Evolutionary conservation across 1,140 invertebrate genomes (phyloP).

Genomic region (Orius insidiosus): DNA sequence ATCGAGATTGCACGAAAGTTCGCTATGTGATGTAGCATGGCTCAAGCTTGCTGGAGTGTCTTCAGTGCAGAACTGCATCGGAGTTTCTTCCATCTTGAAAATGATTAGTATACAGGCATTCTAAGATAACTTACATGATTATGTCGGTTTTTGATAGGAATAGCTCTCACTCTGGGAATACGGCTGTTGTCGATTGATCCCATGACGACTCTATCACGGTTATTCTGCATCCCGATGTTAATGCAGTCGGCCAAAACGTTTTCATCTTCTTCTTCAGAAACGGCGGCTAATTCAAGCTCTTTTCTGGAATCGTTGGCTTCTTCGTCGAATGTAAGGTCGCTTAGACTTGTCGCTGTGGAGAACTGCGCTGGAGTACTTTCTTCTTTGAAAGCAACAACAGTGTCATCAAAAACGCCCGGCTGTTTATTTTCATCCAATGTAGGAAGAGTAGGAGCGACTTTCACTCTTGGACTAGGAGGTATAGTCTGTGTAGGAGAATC

Average conservation of each 20-base stretch:
- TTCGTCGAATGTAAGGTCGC: conserved; percentile 30
- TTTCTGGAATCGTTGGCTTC: conserved; percentile 14
- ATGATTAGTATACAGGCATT: neutral
- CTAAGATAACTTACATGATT: too few species aligned
- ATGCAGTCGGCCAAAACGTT: conserved; percentile 48
- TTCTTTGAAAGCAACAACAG: conserved; percentile 56
- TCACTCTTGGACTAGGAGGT: conserved; percentile 39
- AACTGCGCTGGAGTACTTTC: conserved; percentile 69
- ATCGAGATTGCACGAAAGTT: conserved; percentile 46
- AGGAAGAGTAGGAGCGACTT: conserved; percentile 18
- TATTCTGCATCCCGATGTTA: conserved; percentile 49
- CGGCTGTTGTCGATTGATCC: conserved; percentile 3
- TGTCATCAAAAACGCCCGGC: conserved; percentile 57
- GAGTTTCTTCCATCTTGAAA: conserved; percentile 12
- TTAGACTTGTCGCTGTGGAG: conserved; percentile 59
- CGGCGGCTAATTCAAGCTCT: conserved; percentile 23
- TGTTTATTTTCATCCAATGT: conserved; percentile 3
- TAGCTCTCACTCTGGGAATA: conserved; percentile 8
- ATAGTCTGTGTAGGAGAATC: conserved; percentile 81
- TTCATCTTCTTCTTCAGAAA: conserved; percentile 40
- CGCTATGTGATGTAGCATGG: conserved; percentile 58
- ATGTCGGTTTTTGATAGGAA: conserved; percentile 10
- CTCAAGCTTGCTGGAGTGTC: conserved; percentile 62
- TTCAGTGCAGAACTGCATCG: conserved; percentile 42
- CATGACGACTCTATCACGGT: conserved; percentile 25